phyloP scores from a whole-genome alignment of 1,140 invertebrate species.

The Pogonomyrmex californicus region DNA sequence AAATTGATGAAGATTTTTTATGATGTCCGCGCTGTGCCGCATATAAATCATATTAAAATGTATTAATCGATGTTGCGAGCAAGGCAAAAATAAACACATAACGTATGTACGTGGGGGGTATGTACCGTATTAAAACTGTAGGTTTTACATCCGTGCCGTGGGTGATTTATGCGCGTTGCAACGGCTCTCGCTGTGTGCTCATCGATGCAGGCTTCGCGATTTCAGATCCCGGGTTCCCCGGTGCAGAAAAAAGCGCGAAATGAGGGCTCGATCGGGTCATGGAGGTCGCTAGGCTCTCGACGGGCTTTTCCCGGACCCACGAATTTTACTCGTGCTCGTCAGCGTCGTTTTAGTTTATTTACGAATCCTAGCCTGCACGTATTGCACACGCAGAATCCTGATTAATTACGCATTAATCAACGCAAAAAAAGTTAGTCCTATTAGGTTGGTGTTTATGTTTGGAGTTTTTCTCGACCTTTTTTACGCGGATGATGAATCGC shows the following conservation, averaged over 20 bases:
- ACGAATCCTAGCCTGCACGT: neutral
- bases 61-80: slow-evolving; percentile 55
- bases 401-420: slow-evolving; percentile 27
- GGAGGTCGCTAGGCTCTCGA: slow-evolving; percentile 25
- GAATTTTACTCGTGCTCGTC: slow-evolving; percentile 1
- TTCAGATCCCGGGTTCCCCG: slow-evolving; percentile 52
- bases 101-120: neutral
- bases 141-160: slow-evolving; percentile 47
- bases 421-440: neutral
- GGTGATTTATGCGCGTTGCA: slow-evolving; percentile 62
- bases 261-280: slow-evolving; percentile 46
- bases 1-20: slow-evolving; percentile 57
- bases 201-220: slow-evolving; percentile 56
- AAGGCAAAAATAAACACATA: slow-evolving; percentile 32
- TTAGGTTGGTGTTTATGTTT: neutral
- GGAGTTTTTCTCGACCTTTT: neutral
- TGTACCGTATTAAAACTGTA: slow-evolving; percentile 49
- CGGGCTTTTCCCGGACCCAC: slow-evolving; percentile 20
- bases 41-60: slow-evolving; percentile 62
- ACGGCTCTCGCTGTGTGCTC: slow-evolving; percentile 35
- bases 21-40: slow-evolving; percentile 18
- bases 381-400: neutral
- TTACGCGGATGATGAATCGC: neutral
- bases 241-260: slow-evolving; percentile 50
- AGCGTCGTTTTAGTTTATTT: slow-evolving; percentile 5